Conservation (phyloP, 1,140 invertebrate genomes). For the Meloidogyne exigua region DNA sequence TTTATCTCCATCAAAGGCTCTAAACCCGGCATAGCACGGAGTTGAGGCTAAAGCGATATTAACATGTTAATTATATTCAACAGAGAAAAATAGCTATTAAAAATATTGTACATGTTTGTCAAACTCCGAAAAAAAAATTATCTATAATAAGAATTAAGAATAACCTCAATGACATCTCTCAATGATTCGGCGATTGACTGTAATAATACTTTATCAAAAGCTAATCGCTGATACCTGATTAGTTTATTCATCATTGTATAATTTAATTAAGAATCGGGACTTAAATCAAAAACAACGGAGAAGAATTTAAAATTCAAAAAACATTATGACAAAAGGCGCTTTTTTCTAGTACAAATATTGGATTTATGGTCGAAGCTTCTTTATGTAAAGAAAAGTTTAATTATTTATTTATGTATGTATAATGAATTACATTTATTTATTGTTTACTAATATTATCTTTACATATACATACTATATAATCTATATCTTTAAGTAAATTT, state of each 20-base stretch:
- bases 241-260: neutral
- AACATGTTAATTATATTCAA: neutral
- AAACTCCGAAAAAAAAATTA: no score
- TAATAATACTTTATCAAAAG: neutral
- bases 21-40: neutral
- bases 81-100: neutral
- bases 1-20: neutral
- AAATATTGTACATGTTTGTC: no score
- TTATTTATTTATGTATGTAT: no score
- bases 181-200: neutral
- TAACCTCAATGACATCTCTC: neutral
- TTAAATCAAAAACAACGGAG: no score
- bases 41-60: neutral
- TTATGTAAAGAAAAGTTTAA: no score
- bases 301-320: neutral
- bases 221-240: neutral
- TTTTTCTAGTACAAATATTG: neutral
- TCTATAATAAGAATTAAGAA: no score
- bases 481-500: neutral
- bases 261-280: no score
- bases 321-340: neutral
- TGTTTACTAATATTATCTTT: no score
- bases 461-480: neutral
- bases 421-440: no score
- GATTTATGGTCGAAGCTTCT: neutral